These are phyloP conservation scores for Drosophila niveifrons DNA, from an alignment of 2,888 invertebrate genomes.

Conservation along the genomic window DNA sequence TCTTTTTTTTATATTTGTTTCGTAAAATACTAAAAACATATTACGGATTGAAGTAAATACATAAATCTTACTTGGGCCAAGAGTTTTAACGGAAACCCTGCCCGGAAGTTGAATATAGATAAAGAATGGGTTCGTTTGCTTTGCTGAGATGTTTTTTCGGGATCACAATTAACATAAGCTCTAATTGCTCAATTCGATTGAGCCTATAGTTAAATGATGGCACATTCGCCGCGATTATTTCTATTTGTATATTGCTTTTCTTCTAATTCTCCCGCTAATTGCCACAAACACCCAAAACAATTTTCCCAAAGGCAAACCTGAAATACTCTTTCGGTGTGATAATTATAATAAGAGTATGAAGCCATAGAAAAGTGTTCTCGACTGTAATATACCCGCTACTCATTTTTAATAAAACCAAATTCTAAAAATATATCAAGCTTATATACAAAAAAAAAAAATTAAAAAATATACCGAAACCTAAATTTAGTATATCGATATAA, in stretches of 20 bases:
- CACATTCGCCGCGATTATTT: conserved; percentile 39
- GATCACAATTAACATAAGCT: conserved; percentile 60
- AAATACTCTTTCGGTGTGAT: conserved; percentile 11
- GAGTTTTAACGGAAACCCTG: conserved; percentile 41
- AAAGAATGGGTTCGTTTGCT: conserved; percentile 5
- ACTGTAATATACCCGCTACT: no score
- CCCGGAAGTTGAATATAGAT: conserved; percentile 62
- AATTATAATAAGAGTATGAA: background rate
- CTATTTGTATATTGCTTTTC: conserved; percentile 10
- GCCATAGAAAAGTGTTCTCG: no score
- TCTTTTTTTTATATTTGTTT: no score
- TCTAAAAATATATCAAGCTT: no score
- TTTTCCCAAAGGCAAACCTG: conserved; percentile 2
- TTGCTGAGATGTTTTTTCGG: conserved; percentile 7
- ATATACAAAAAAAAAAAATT: no score
- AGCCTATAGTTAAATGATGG: conserved; percentile 51
- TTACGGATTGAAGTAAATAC: conserved; percentile 73
- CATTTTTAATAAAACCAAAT: no score
- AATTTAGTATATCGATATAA: no score
- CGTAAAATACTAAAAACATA: conserved; percentile 46
- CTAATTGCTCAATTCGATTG: conserved; percentile 68
- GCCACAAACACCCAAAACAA: conserved; percentile 51
- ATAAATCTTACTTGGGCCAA: conserved; percentile 68
- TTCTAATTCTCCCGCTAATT: conserved; percentile 54
- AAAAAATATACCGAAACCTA: no score